Base-by-base conservation (phyloP, 2,888 invertebrate species). In the Limnephilus rhombicus region DNA sequence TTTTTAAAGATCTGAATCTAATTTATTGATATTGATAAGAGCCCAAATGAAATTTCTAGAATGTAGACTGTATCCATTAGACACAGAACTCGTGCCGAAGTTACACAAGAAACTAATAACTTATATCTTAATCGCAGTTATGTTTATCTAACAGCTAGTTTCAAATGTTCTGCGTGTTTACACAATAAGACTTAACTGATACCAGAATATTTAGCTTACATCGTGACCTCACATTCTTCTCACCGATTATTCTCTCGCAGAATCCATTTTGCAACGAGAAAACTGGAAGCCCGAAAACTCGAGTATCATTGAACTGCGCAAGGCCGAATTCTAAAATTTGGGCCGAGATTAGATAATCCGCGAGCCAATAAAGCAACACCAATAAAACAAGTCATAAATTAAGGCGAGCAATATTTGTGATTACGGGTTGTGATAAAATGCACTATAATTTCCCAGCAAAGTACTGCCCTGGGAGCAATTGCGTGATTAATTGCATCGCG, bases 321-420 rank as follows among this genome's bases (percentile, higher is more conserved):
- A 88, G 88, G 88, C 88, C 53, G 88, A 34, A 31, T 86, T 45
- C 68, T 18, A 34, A n/a, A 68, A 81, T 37, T 37, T 37, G 68
- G 88, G 34, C 18, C 88, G 88, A 68, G 68, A 88, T 88, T 53
- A 29, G 88, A 41, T 41, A 53, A 85, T 91, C 87, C 81, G 80
- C 45, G 34, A 34, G 49, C 87, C 34, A 68, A 49, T 85, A 80
- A 34, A 87, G 53, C 49, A 37, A 37, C 68, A 37, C 92, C 82
- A 89, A 91, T 92, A 92, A 92, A 90, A 92, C 81, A 45, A 41
- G 83, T 83, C 87, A 87, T 92, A 92, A 92, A 92, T 92, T 90
- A 90, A 34, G 31, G 37, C 53, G 49, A 88, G 81, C 85, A 90
- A 85, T 88, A 49, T 31, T 87, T 80, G 88, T 86, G 88, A 90